Percentiles rank a stretch among this genome's conserved stretches.
Conservation (phyloP, 2,113 vertebrate species). For the Laticauda colubrina region DNA sequence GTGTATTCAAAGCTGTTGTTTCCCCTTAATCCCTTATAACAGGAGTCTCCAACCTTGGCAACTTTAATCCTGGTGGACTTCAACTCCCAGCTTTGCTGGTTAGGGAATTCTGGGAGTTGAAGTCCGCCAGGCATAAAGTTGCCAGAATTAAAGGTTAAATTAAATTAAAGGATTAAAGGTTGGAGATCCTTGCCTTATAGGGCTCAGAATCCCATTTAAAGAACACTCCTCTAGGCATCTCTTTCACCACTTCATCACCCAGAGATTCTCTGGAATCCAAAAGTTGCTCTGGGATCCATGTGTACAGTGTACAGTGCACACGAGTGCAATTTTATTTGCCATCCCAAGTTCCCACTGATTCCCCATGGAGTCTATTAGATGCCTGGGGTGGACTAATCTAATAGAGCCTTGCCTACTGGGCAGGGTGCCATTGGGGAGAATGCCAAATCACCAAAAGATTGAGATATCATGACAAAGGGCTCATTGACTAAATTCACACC, state of each 20-base stretch:
- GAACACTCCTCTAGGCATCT: background rate
- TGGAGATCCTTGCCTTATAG: background rate
- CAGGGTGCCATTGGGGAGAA: background rate
- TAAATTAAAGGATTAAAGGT: too few relatives aligned
- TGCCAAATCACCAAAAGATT: background rate
- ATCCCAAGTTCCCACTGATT: background rate
- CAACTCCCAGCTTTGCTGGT: too few relatives aligned
- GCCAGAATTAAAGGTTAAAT: too few relatives aligned
- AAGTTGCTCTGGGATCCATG: background rate
- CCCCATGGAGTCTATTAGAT: background rate
- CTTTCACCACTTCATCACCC: background rate
- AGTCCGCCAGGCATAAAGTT: too few relatives aligned
- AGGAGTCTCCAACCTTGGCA: too few relatives aligned
- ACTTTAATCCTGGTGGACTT: too few relatives aligned
- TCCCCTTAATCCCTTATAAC: background rate
- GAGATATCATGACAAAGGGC: background rate
- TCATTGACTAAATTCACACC: background rate
- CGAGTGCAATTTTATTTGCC: background rate
- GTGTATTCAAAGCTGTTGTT: background rate
- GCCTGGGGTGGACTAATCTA: background rate
- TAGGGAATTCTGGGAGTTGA: too few relatives aligned
- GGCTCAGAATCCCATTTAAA: background rate
- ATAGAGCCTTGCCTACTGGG: background rate
- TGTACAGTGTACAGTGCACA: background rate
- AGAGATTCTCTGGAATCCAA: background rate